Base-by-base conservation (phyloP, 2,113 vertebrate species). In the Nipponia nippon region DNA sequence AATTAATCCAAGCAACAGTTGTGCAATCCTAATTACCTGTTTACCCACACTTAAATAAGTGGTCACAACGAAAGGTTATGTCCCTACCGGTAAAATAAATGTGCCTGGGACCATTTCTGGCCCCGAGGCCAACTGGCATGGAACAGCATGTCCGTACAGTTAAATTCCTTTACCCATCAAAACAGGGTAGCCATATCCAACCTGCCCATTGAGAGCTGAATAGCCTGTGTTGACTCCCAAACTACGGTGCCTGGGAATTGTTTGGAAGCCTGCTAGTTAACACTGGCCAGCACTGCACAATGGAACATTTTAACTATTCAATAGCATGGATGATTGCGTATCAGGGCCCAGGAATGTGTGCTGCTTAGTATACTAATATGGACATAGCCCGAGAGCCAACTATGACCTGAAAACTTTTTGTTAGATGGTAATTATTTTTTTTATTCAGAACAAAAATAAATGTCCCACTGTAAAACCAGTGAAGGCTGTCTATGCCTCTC, bases 291-390 rank as follows among this genome's bases (percentile, higher is more conserved):
- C 50, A 42, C 77, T 76, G 49, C 92, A 96, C 62, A 72, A 14
- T 56, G 77, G 84, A 93, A 87, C 30, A 80, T 80, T 96, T 90
- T 94, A 87, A 93, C 92, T 90, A 38, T 91, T 96, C 76, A 52
- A 15, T 53, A 83, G 62, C 82, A 27, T 8, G 23, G 75, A 82
- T 53, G 62, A 42, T 22, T 71, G 34, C 73, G 92, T 80, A 90
- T 83, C 87, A 90, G 40, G 80, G 87, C 56, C 52, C 82, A 87
- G 70, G 82, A 96, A 91, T 83, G 70, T 36, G 70, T 70, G 36
- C 82, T 91, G 66, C 82, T 87, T 76, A 72, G 46, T 91, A 52
- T 52, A 91, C 91, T 89, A 89, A 93, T 90, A 90, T 52, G 85
- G 93, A 91, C 53, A 59, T 36, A 56, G 44, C 15, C 77, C 49